Conservation (phyloP, 2,113 vertebrate genomes). For the Istiophorus platypterus region DNA sequence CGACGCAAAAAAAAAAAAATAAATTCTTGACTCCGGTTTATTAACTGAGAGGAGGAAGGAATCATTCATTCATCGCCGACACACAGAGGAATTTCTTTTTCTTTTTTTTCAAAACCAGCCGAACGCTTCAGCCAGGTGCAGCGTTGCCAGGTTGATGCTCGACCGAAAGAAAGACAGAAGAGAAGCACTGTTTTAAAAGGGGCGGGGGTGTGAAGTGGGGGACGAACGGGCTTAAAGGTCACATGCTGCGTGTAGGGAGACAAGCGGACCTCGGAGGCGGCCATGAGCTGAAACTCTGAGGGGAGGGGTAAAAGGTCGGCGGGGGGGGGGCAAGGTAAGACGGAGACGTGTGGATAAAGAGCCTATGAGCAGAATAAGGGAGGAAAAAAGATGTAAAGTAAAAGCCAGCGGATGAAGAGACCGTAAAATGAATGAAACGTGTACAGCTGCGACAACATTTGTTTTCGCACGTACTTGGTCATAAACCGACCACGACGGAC, state of each 20-base stretch:
- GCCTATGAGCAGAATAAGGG: background rate
- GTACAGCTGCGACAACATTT: background rate
- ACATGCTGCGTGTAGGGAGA: constrained; percentile 40
- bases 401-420: background rate
- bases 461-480: background rate
- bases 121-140: constrained; percentile 24
- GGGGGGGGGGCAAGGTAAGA: background rate
- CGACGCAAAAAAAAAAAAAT: constrained; percentile 5
- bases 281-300: constrained; percentile 51
- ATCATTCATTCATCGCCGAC: constrained; percentile 10
- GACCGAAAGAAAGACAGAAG: constrained; percentile 21
- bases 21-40: constrained; percentile 18
- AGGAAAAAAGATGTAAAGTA: background rate
- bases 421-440: background rate
- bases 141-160: constrained; percentile 25
- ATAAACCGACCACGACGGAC: background rate
- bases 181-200: background rate
- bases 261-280: constrained; percentile 27
- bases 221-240: constrained; percentile 67
- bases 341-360: constrained; percentile 11
- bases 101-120: background rate
- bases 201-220: constrained; percentile 32
- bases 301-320: background rate
- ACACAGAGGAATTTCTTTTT: constrained; percentile 14
- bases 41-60: constrained; percentile 25